Conservation (phyloP, 2,888 invertebrate genomes). For the Neria commutata region DNA sequence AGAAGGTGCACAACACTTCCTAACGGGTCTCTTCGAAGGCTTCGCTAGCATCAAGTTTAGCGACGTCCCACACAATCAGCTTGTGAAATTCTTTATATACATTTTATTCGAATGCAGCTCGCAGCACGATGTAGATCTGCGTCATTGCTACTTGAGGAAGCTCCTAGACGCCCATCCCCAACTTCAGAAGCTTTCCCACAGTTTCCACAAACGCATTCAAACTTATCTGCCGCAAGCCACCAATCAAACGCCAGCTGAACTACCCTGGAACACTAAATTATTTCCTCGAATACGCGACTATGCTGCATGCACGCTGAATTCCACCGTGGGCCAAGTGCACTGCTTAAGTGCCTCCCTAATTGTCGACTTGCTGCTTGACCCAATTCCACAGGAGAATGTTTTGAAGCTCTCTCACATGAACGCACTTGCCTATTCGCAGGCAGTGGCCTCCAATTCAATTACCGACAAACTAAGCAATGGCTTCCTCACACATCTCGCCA, state of each 20-base stretch:
- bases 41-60: constrained; percentile 40
- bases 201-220: constrained; percentile 22
- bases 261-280: constrained; percentile 59
- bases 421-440: constrained; percentile 57
- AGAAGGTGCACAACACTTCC: constrained; percentile 21
- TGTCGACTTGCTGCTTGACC: constrained; percentile 37
- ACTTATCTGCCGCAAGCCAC: constrained; percentile 13
- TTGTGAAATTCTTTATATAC: constrained; percentile 52
- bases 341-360: constrained; percentile 47
- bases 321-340: constrained; percentile 28
- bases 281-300: constrained; percentile 57
- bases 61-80: constrained; percentile 27
- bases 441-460: constrained; percentile 39
- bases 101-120: constrained; percentile 62
- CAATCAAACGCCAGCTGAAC: constrained; percentile 6
- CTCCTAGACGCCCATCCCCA: constrained; percentile 26
- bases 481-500: constrained; percentile 44
- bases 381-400: constrained; percentile 34
- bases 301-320: constrained; percentile 18
- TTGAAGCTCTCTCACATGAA: constrained; percentile 42
- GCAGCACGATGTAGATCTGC: constrained; percentile 51
- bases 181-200: constrained; percentile 33
- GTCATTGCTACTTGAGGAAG: constrained; percentile 50
- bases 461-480: constrained; percentile 52
- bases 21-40: constrained; percentile 35